These are phyloP conservation scores for Epinotia ramella DNA, from an alignment of 2,888 invertebrate species.

Conservation along the genomic window DNA sequence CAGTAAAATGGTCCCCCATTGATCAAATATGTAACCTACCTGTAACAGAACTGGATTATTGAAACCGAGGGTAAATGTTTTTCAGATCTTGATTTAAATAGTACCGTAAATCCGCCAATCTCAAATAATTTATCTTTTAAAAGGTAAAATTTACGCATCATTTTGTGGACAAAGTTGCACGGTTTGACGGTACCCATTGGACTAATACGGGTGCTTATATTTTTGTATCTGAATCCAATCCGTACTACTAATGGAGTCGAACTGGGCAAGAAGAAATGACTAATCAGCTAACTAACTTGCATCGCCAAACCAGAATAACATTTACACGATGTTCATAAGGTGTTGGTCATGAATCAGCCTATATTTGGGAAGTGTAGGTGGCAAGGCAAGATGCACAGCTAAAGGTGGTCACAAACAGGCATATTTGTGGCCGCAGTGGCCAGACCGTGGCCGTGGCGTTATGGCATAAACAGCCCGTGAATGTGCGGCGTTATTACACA, in stretches of 20 bases:
- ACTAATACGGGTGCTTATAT: neutral
- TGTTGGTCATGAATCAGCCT: conserved; percentile 25
- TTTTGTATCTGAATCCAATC: neutral
- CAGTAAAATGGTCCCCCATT: no score
- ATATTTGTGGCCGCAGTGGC: conserved; percentile 15
- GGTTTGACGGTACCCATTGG: neutral
- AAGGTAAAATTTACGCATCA: no score
- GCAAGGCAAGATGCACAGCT: conserved; percentile 9
- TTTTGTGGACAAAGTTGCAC: neutral
- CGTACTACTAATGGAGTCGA: neutral
- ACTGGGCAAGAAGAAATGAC: neutral
- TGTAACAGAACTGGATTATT: no score
- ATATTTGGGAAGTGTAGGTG: conserved; percentile 25
- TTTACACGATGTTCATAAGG: conserved; percentile 19
- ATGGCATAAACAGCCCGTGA: conserved; percentile 21
- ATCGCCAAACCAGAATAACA: neutral
- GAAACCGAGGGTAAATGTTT: no score
- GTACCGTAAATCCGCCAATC: no score
- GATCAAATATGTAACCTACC: no score
- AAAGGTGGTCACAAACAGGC: conserved; percentile 28
- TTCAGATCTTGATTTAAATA: no score
- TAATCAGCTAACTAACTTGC: neutral
- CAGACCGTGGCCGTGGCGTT: conserved; percentile 14
- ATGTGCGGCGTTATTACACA: conserved; percentile 6
- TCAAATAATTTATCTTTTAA: no score